Evolutionary conservation across 2,888 invertebrate species (phyloP).

Genomic region (Diloba caeruleocephala): DNA sequence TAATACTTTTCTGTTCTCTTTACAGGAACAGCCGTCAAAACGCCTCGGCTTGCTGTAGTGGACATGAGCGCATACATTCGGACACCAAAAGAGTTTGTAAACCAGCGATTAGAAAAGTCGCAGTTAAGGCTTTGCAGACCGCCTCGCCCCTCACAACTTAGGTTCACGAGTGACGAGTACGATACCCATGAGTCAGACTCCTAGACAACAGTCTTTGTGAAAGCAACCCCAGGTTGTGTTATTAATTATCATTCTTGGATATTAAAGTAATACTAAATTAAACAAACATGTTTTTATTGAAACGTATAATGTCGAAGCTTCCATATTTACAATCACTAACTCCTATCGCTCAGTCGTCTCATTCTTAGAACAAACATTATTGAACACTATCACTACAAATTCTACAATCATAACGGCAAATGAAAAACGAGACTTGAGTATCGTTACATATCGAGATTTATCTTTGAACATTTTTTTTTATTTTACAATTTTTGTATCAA

Average conservation of each 20-base stretch:
- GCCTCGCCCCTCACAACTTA: constrained; percentile 62
- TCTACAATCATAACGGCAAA: constrained; percentile 85
- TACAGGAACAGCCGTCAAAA: constrained; percentile 77
- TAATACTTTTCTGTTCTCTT: no score
- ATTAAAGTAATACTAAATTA: constrained; percentile 61
- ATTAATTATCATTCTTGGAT: constrained; percentile 28
- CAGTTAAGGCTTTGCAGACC: constrained; percentile 58
- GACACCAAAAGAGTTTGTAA: constrained; percentile 55
- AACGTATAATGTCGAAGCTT: constrained; percentile 88
- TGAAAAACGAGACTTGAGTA: constrained; percentile 85
- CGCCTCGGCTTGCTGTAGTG: constrained; percentile 79
- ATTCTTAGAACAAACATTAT: constrained; percentile 83
- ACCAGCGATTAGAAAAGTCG: constrained; percentile 41
- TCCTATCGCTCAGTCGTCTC: constrained; percentile 87
- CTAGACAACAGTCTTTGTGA: constrained; percentile 41
- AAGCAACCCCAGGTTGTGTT: constrained; percentile 38
- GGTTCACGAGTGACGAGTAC: constrained; percentile 82
- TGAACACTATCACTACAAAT: constrained; percentile 88
- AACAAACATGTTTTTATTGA: constrained; percentile 79
- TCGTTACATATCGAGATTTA: constrained; percentile 79
- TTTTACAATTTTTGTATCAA: constrained; percentile 78
- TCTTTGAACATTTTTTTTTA: constrained; percentile 71
- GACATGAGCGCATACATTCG: constrained; percentile 81
- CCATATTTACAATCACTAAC: constrained; percentile 87
- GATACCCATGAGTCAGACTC: constrained; percentile 82